Base-by-base conservation (phyloP, 2,113 vertebrate species). In the Nesogale talazaci region DNA sequence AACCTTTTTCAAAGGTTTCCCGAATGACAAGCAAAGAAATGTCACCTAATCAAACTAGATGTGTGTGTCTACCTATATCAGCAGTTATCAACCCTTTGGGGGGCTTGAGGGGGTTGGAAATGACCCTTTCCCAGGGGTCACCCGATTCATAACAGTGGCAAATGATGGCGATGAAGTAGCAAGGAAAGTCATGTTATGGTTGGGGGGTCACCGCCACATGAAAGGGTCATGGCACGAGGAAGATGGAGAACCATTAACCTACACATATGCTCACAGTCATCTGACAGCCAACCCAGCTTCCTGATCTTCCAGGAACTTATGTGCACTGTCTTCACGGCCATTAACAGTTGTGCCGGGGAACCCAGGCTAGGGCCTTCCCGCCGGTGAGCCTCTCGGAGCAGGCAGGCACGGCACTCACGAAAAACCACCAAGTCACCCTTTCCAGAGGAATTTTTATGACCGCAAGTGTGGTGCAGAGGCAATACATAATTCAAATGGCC, bases 401-500 rank as follows among this genome's bases (percentile, higher is more conserved):
- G 70, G 83, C 91, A 80, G 27, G 59, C 59, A 59, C 7, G 76
- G 42, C 79, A 40, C 52, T 86, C 22, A 6, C 10, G 46, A 52
- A 87, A 76, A 46, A n/a, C 22, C 36, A 34, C 46, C 36, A 12
- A 20, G 19, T 1, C 19, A 59, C 25, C 83, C 65, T 83, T 86
- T 77, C 52, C 27, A 83, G 57, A 77, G 61, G 84, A 52, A 80
- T 86, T 83, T 86, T 70, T 76, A 77, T 92, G 84, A 88, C 70
- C 72, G 69, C 59, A 77, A 87, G 81, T 75, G 77, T 69, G 69
- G 74, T 90, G 80, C 31, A 79, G 81, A 40, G 59, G 31, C 52
- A 40, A 40, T 27, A 36, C 16, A 63, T 77, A 76, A 93, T 92
- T 92, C 91, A 90, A 93, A 80, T 34, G 83, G 80, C 81, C 76